Conservation (phyloP, 2,888 invertebrate species). For the Megamerina dolium region DNA sequence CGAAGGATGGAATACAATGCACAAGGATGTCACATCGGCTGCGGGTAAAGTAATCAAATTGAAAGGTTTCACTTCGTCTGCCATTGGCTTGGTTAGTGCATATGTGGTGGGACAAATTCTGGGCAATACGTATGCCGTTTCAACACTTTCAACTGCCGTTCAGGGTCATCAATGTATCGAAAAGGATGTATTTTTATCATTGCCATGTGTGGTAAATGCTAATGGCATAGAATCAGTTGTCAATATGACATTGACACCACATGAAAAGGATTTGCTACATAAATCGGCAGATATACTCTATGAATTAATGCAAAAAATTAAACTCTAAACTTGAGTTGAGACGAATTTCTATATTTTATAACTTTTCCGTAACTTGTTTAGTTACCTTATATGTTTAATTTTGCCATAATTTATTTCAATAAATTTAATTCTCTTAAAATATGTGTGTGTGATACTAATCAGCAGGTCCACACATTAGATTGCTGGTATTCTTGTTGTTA, state of each 20-base stretch:
- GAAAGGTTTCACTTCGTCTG: conserved; percentile 90
- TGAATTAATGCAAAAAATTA: conserved; percentile 55
- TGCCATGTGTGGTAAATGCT: conserved; percentile 73
- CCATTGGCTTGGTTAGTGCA: conserved; percentile 75
- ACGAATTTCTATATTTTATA: too few relatives aligned
- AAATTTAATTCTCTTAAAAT: too few relatives aligned
- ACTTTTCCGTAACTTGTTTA: too few relatives aligned
- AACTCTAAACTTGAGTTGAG: conserved; percentile 35
- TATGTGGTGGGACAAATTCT: conserved; percentile 64
- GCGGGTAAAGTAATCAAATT: conserved; percentile 83
- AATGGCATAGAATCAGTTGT: conserved; percentile 68
- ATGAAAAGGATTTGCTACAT: conserved; percentile 58
- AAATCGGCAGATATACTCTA: conserved; percentile 63
- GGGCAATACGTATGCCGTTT: conserved; percentile 70
- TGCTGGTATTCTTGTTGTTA: too few relatives aligned
- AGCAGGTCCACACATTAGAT: too few relatives aligned
- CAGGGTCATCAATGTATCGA: conserved; percentile 76
- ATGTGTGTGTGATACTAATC: too few relatives aligned
- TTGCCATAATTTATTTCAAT: too few relatives aligned
- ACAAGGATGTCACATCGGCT: conserved; percentile 76
- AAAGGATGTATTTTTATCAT: conserved; percentile 77
- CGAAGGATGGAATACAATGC: conserved; percentile 74
- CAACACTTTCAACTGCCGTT: conserved; percentile 52
- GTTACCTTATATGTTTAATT: too few relatives aligned
- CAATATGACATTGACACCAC: conserved; percentile 62